phyloP scores from a whole-genome alignment of 2,888 invertebrate genomes.

The Ectemnius continuus region DNA sequence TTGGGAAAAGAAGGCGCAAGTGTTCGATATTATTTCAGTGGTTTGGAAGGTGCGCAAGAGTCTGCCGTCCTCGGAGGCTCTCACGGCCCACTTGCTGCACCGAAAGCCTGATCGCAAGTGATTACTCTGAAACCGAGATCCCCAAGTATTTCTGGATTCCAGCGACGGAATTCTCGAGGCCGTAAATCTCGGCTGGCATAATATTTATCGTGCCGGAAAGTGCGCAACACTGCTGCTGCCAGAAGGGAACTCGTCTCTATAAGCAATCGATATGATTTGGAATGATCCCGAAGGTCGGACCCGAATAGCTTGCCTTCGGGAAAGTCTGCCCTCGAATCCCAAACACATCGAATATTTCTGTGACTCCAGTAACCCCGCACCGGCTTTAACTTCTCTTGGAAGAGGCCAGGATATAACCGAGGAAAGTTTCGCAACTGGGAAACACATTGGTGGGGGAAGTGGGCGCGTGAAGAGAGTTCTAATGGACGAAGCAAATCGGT shows the following conservation, averaged over 20 bases:
- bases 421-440: no score
- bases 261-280: conserved; percentile 12
- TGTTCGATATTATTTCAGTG: not conserved
- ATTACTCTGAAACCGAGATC: conserved; percentile 20
- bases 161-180: conserved; percentile 9
- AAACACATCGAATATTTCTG: not conserved
- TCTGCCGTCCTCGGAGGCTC: not conserved
- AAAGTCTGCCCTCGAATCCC: no score
- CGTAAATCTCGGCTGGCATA: conserved; percentile 28
- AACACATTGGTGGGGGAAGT: conserved; percentile 8
- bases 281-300: conserved; percentile 3
- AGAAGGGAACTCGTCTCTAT: conserved; percentile 19
- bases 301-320: not conserved
- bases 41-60: no score
- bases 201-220: conserved; percentile 15
- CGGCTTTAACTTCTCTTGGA: no score
- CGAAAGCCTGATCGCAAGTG: conserved; percentile 25
- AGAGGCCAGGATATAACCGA: no score
- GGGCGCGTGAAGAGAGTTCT: conserved; percentile 14
- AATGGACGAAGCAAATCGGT: conserved; percentile 18
- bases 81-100: not conserved
- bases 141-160: not conserved
- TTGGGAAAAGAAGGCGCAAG: not conserved
- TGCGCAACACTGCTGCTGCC: no score
- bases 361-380: not conserved